Evolutionary conservation across 1,140 invertebrate species (phyloP), one percentile per base, ranked within the genome.

Genomic region (Diachasmimorpha longicaudata): DNA sequence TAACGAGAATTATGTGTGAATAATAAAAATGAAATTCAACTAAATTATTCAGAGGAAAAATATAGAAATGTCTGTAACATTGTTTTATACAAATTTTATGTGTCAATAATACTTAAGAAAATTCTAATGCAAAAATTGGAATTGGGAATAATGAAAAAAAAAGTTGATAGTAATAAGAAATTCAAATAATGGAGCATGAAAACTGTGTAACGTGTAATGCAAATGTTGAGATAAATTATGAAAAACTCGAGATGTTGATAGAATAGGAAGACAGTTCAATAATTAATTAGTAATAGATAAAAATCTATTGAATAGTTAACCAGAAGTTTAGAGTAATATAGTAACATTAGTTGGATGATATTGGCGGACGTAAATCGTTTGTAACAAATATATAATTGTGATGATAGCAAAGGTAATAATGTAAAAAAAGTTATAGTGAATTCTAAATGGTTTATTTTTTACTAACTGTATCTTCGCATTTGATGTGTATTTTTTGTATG

Each of bases 1-100:
- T 25, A 14, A 23, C 23, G 25, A 21, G 10, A 63, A 63, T 63
- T 63, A 14, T 13, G 58, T 25, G 16, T 36, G 44, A 66, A 75
- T 48, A 63, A 58, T 70, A 55, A 67, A 58, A 66, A 42, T 46
- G 14, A 70, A 72, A 67, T 67, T 72, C 69, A 55, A 77, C 75
- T 16, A 70, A 74, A n/a, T 21, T 19, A 73, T 67, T 36, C 69
- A n/a, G 4, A 66, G 21, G 44, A 39, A 70, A 74, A 74, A 37
- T 73, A n/a, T 67, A 48, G 46, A 31, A 55, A 23, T 37, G 44
- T 52, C 37, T 63, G 58, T 63, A 63, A 63, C 58, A 63, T 25
- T 63, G 58, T 63, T 63, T 63, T 63, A 63, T 63, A 63, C 58
- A 8, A 55, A 63, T 63, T 63, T 63, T 25, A 63, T 63, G 58